These are phyloP conservation scores for Lithobates pipiens DNA, from an alignment of 2,797 vertebrate genomes.

Conservation along the genomic window DNA sequence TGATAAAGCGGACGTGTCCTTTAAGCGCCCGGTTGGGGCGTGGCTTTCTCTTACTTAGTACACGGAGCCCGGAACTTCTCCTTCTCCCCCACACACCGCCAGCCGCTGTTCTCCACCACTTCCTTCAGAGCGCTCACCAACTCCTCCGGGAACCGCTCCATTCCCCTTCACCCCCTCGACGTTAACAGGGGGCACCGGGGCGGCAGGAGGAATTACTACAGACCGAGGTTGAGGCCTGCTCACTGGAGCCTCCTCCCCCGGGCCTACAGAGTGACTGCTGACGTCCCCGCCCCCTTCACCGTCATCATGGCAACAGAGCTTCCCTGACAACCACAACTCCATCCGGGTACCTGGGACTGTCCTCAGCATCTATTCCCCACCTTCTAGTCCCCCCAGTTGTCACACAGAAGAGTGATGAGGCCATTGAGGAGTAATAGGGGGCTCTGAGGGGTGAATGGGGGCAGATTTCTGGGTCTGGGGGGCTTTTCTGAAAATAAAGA, in stretches of 20 bases:
- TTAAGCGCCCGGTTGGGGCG: too few species aligned
- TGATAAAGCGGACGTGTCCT: too few species aligned
- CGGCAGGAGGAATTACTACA: neutral
- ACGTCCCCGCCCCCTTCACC: neutral
- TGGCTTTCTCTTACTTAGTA: slow-evolving; percentile 69
- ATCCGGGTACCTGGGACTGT: too few species aligned
- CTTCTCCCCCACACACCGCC: slow-evolving; percentile 71
- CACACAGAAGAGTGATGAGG: too few species aligned
- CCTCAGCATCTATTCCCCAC: too few species aligned
- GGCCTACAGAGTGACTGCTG: neutral
- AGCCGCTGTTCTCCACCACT: slow-evolving; percentile 68
- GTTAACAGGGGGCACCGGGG: neutral
- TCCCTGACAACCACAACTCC: too few species aligned
- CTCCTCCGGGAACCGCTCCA: slow-evolving; percentile 72
- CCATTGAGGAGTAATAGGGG: too few species aligned
- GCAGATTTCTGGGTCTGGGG: too few species aligned
- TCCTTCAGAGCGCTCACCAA: slow-evolving; percentile 72
- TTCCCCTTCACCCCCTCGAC: slow-evolving; percentile 27
- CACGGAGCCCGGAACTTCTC: slow-evolving; percentile 66
- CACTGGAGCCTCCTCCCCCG: neutral
- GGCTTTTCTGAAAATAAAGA: too few species aligned
- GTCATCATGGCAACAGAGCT: neutral
- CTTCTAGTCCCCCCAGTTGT: too few species aligned
- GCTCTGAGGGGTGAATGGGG: too few species aligned
- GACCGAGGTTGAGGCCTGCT: neutral